phyloP scores from a whole-genome alignment of 2,888 invertebrate species.

The Platycheirus rosarum region DNA sequence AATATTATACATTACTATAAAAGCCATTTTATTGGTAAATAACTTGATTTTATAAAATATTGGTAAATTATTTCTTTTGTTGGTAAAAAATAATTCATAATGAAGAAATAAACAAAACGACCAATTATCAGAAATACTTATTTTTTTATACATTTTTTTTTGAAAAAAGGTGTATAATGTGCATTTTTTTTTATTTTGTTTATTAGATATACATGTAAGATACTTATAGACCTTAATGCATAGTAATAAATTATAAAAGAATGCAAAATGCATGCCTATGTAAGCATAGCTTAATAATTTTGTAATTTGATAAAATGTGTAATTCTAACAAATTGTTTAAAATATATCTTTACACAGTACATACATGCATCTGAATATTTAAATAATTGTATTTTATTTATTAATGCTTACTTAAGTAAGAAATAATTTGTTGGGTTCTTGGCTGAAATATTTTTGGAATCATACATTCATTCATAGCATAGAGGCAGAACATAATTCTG shows the following conservation, averaged over 20 bases:
- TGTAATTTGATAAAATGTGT: not conserved
- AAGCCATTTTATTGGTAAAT: not conserved
- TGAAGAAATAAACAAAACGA: constrained; percentile 13
- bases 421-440: no score
- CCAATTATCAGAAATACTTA: constrained; percentile 16
- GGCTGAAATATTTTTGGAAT: constrained; percentile 33
- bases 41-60: not conserved
- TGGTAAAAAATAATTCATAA: not conserved
- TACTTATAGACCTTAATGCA: no score
- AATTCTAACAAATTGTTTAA: not conserved
- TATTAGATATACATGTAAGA: no score
- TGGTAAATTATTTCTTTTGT: not conserved
- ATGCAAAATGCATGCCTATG: not conserved
- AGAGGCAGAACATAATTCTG: constrained; percentile 38
- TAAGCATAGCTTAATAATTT: not conserved
- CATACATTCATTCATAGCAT: constrained; percentile 38
- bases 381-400: not conserved
- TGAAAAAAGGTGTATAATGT: no score
- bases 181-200: no score
- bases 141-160: not conserved
- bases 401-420: no score
- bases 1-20: not conserved
- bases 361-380: constrained; percentile 27
- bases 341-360: not conserved
- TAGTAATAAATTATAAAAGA: not conserved